These are phyloP conservation scores for Pammene fasciana DNA, from an alignment of 2,888 invertebrate species.

Conservation along the genomic window DNA sequence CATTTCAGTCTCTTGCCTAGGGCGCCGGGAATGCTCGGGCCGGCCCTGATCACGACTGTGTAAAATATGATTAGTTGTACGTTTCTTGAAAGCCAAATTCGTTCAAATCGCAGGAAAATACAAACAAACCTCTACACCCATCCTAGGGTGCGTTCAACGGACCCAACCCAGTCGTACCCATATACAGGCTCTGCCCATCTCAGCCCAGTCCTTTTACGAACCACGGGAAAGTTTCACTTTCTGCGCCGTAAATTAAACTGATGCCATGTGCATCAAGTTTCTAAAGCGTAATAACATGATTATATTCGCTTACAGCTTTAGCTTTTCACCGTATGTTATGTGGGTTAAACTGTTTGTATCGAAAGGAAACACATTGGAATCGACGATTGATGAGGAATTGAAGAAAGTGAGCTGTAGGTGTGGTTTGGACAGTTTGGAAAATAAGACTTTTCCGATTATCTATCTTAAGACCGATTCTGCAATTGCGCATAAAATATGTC, in stretches of 20 bases:
- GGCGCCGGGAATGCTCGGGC: too few species aligned
- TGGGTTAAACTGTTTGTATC: background rate
- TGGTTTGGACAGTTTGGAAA: background rate
- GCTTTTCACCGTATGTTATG: background rate
- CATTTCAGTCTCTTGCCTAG: too few species aligned
- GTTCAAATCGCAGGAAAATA: too few species aligned
- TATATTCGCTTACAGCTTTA: background rate
- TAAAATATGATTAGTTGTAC: too few species aligned
- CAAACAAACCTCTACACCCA: background rate
- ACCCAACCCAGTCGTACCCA: slow-evolving; percentile 8
- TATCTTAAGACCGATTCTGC: too few species aligned
- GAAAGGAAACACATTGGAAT: background rate
- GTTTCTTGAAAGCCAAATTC: too few species aligned
- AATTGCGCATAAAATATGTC: too few species aligned
- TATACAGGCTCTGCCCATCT: slow-evolving; percentile 15
- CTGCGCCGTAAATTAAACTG: slow-evolving; percentile 33
- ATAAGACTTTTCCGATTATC: background rate
- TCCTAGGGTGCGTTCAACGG: background rate
- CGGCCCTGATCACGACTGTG: too few species aligned
- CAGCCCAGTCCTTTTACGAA: slow-evolving; percentile 38
- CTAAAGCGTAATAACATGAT: slow-evolving; percentile 26
- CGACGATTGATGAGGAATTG: background rate
- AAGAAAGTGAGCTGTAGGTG: background rate
- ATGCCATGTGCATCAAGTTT: slow-evolving; percentile 31
- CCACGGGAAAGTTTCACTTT: slow-evolving; percentile 38